Percentiles rank a stretch among this genome's conserved stretches.
Evolutionary conservation across 2,113 vertebrate genomes (phyloP).

Genomic region (Apaloderma vittatum): DNA sequence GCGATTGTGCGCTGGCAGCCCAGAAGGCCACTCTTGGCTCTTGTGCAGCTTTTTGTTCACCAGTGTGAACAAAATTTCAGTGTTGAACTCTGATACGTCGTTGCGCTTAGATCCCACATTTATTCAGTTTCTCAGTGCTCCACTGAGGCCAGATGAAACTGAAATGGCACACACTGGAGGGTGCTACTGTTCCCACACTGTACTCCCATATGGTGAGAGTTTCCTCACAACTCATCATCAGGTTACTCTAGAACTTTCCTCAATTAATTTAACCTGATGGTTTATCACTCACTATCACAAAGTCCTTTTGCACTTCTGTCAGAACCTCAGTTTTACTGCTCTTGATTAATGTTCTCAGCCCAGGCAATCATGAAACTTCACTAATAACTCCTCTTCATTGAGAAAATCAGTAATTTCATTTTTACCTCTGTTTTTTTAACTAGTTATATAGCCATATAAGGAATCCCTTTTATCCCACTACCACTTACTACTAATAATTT

Average conservation of each 20-base stretch:
- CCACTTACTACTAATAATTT: not conserved
- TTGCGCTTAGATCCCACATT: not conserved
- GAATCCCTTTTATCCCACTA: not conserved
- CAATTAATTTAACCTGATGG: not conserved
- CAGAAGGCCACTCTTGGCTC: too few relatives aligned
- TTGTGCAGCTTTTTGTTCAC: too few relatives aligned
- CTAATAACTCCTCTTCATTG: not conserved
- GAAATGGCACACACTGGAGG: not conserved
- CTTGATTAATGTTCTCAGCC: not conserved
- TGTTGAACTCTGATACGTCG: not conserved
- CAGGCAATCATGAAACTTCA: not conserved
- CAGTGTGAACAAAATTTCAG: too few relatives aligned
- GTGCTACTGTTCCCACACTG: not conserved
- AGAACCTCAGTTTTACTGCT: not conserved
- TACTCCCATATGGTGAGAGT: not conserved
- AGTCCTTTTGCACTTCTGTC: not conserved
- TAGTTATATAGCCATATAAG: not conserved
- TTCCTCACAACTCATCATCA: not conserved
- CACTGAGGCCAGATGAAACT: fast-evolving
- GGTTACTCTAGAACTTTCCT: not conserved
- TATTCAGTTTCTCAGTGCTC: not conserved
- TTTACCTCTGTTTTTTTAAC: not conserved
- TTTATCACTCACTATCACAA: not conserved
- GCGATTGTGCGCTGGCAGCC: too few relatives aligned
- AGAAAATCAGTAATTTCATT: fast-evolving